Conservation (phyloP, 2,888 invertebrate species). For the Ganaspis brasiliensis region DNA sequence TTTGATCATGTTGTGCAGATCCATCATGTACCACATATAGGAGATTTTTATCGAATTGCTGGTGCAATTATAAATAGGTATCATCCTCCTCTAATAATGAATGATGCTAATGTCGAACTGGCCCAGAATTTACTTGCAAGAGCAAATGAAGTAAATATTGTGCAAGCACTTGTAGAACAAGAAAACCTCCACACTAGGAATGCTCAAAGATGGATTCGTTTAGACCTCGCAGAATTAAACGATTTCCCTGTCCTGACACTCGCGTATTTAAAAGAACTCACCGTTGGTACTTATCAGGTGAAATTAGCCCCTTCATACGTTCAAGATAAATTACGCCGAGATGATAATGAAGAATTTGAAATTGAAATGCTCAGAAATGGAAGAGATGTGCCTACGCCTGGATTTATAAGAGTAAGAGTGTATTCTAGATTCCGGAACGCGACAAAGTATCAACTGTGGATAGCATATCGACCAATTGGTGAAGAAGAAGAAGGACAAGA, state of each 20-base stretch:
- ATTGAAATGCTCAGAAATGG: constrained; percentile 43
- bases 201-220: constrained; percentile 47
- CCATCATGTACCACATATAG: constrained; percentile 47
- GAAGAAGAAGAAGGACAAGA: background rate
- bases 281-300: constrained; percentile 54
- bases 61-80: constrained; percentile 53
- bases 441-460: constrained; percentile 44
- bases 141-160: constrained; percentile 40
- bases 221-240: constrained; percentile 35
- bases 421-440: constrained; percentile 10
- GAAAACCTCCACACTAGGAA: constrained; percentile 49
- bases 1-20: constrained; percentile 40
- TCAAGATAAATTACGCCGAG: constrained; percentile 52
- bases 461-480: constrained; percentile 3
- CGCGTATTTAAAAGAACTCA: constrained; percentile 50
- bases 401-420: constrained; percentile 16
- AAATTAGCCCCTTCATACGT: constrained; percentile 53
- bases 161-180: constrained; percentile 48
- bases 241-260: constrained; percentile 49
- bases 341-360: constrained; percentile 51
- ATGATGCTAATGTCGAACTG: constrained; percentile 32
- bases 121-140: constrained; percentile 45
- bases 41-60: constrained; percentile 53
- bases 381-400: background rate
- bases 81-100: constrained; percentile 47